Base-by-base conservation (phyloP, 1,140 invertebrate species). In the Drosophila willistoni region DNA sequence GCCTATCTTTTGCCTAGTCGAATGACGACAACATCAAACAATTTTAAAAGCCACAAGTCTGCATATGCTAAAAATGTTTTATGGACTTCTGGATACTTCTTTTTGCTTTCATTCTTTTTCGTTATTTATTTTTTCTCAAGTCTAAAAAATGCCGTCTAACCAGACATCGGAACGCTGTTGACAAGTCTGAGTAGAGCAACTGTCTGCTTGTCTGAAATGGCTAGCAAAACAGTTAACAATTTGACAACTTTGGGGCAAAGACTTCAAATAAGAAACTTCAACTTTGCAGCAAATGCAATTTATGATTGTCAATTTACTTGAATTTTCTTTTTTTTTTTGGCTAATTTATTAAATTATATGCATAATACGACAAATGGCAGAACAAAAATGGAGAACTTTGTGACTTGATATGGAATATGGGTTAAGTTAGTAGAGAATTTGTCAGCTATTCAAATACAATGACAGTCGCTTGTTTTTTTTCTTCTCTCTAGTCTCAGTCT, bases 31-130 rank as follows among this genome's bases (percentile, higher is more conserved):
- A 41, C 47, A 74, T 68, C 76, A 68, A 77, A 77, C 70, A 71
- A 70, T 77, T 77, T 77, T 77, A 77, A 77, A 77, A 77, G 75
- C 75, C 74, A 59, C 62, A 68, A 66, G 75, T 77, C 75, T 77
- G 75, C 73, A 77, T 64, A 77, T 77, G 75, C 75, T 77, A 77
- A 77, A 77, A 77, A 77, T 77, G 68, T 77, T 77, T 77, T 77
- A 77, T 77, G 73, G 75, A 77, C 73, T 77, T 77, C 74, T 77
- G 75, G 44, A 51, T 51, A 51, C 7, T 22, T 51, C 44, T 47
- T 47, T 47, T 47, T 47, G 17, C 7, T 66, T 71, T 76, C 29
- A 34, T 34, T 33, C 2, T 63, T 68, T 13, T 10, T 36, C 17
- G 12, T 25, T 25, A 25, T 25, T 25, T 55, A 25, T 25, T 17